These are phyloP conservation scores for Acrocephalus scirpaceus DNA, from an alignment of 2,797 vertebrate genomes.

Conservation along the genomic window DNA sequence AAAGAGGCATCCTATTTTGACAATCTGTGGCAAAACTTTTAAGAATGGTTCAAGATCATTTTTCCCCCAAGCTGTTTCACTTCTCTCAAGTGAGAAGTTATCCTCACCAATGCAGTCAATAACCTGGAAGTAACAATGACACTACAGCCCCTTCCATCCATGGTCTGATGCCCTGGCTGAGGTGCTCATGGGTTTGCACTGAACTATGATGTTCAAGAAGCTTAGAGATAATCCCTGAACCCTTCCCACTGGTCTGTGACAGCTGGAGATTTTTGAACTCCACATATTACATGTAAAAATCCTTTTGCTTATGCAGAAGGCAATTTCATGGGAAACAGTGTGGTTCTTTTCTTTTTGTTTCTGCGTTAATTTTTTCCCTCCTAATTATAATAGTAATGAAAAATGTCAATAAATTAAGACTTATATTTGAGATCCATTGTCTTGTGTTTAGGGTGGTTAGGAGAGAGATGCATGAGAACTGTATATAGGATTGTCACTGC, in stretches of 20 bases:
- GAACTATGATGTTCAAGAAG: fast-evolving
- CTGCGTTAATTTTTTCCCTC: not conserved
- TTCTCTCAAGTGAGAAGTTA: not conserved
- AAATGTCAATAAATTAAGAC: not conserved
- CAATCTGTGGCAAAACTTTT: not conserved
- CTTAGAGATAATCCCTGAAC: not conserved
- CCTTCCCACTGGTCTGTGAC: not conserved
- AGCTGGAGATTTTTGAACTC: not conserved
- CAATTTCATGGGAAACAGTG: not conserved
- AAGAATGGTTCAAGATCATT: not conserved
- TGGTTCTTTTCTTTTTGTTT: not conserved
- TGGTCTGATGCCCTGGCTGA: not conserved
- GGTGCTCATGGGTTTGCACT: not conserved
- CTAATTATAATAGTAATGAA: not conserved
- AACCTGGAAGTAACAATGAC: not conserved
- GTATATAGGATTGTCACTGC: not conserved
- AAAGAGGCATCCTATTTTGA: not conserved
- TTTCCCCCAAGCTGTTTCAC: not conserved
- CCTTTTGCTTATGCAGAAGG: not conserved
- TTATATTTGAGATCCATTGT: not conserved
- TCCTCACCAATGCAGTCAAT: not conserved
- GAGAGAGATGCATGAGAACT: not conserved
- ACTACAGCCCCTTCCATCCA: not conserved
- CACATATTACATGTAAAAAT: not conserved
- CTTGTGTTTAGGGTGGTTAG: not conserved